Evolutionary conservation across 2,888 invertebrate species (phyloP).

Genomic region (Aphodius granarius): DNA sequence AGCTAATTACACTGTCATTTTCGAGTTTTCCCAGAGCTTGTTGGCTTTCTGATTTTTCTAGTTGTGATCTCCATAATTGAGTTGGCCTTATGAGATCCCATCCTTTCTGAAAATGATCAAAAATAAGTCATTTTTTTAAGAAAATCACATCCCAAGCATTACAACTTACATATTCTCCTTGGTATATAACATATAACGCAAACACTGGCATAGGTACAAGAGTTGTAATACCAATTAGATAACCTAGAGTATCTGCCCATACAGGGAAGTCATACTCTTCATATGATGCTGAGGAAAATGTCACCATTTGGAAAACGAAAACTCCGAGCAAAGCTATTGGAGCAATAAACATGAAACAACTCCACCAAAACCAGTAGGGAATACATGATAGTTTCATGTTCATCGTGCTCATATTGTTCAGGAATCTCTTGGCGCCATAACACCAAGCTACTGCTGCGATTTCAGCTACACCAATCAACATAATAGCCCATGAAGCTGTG

Average conservation of each 20-base stretch:
- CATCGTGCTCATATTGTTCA: constrained; percentile 63
- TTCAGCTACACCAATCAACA: constrained; percentile 71
- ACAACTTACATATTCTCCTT: constrained; percentile 51
- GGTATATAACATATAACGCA: constrained; percentile 55
- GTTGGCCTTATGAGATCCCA: constrained; percentile 58
- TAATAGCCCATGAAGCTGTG: constrained; percentile 75
- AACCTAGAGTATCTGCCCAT: constrained; percentile 73
- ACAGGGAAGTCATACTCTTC: constrained; percentile 68
- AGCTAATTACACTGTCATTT: not conserved
- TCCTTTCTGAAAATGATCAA: constrained; percentile 54
- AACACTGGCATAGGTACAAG: constrained; percentile 70
- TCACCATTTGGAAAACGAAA: constrained; percentile 70
- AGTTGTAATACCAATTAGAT: constrained; percentile 71
- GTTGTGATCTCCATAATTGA: constrained; percentile 56
- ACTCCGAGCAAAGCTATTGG: constrained; percentile 70
- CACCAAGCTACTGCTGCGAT: constrained; percentile 68
- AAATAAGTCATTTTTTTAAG: not conserved
- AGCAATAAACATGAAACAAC: constrained; percentile 70
- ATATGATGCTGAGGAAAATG: constrained; percentile 66
- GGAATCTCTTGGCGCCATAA: constrained; percentile 65
- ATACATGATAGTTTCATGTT: constrained; percentile 64
- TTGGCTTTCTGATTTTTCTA: constrained; percentile 40
- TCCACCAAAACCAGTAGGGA: constrained; percentile 68
- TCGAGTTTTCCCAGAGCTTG: constrained; percentile 29
- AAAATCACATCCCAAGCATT: not conserved